These are phyloP conservation scores for Oreotragus oreotragus DNA, from an alignment of 2,113 vertebrate genomes.

Conservation along the genomic window DNA sequence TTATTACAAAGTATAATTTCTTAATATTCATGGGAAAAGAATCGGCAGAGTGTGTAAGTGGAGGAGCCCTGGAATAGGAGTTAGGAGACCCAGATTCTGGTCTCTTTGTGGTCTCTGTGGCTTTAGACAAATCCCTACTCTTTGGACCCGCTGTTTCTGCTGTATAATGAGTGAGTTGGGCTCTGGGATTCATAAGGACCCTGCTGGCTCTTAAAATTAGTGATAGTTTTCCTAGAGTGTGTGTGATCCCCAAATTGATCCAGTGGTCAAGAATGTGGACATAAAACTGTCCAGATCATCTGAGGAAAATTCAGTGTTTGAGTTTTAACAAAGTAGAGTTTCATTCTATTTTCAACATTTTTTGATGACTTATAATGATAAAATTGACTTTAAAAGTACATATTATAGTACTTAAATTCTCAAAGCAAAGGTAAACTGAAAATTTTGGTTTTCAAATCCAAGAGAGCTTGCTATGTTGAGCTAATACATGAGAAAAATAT, in stretches of 20 bases:
- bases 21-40: neutral
- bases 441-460: neutral
- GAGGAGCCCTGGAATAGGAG: neutral
- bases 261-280: neutral
- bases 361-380: neutral
- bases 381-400: neutral
- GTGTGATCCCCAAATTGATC: neutral
- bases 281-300: neutral
- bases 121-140: neutral
- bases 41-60: neutral
- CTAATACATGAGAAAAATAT: neutral
- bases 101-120: neutral
- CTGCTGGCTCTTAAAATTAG: neutral
- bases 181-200: neutral
- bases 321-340: neutral
- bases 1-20: neutral
- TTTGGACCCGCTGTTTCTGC: neutral
- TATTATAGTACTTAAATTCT: neutral
- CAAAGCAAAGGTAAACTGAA: neutral
- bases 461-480: neutral
- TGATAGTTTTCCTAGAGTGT: neutral
- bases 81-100: neutral
- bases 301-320: neutral
- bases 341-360: neutral
- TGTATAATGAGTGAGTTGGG: neutral